A percentile compares a stretch with the other conserved stretches of the same genome.
Evolutionary conservation across 2,888 invertebrate genomes (phyloP).

Genomic region (Thymelicus acteon): DNA sequence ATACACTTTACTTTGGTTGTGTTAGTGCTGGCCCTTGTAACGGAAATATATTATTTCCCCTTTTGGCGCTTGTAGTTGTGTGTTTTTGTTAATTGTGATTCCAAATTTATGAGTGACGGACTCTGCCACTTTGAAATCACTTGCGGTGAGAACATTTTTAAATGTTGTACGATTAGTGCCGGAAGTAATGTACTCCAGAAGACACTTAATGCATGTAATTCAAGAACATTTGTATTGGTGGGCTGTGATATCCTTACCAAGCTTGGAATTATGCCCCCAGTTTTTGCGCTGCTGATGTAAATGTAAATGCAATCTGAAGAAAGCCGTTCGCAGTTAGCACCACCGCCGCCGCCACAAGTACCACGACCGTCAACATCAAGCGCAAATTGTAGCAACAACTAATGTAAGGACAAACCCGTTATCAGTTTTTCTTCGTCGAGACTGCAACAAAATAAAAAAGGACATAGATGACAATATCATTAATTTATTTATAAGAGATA

Average conservation of each 20-base stretch:
- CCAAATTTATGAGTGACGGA: slow-evolving; percentile 38
- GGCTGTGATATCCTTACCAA: slow-evolving; percentile 39
- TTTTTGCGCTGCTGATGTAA: slow-evolving; percentile 19
- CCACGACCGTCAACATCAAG: too few relatives aligned
- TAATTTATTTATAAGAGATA: too few relatives aligned
- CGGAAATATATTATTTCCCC: slow-evolving; percentile 27
- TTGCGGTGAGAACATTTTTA: slow-evolving; percentile 36
- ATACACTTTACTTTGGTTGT: neutral
- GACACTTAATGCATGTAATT: slow-evolving; percentile 37
- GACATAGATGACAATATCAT: too few relatives aligned
- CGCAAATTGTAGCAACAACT: too few relatives aligned
- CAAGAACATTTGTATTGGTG: slow-evolving; percentile 37
- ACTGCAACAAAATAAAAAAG: too few relatives aligned
- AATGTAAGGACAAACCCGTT: too few relatives aligned
- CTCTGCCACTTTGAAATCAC: slow-evolving; percentile 29
- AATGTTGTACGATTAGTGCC: slow-evolving; percentile 37
- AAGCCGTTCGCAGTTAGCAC: too few relatives aligned
- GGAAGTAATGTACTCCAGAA: slow-evolving; percentile 37
- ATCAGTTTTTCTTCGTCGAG: too few relatives aligned
- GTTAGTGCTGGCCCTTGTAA: slow-evolving; percentile 27
- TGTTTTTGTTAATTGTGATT: slow-evolving; percentile 16
- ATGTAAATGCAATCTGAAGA: too few relatives aligned
- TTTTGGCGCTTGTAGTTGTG: slow-evolving; percentile 13
- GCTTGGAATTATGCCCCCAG: slow-evolving; percentile 35
- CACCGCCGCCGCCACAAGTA: too few relatives aligned